phyloP scores from a whole-genome alignment of 2,113 vertebrate species.

The Oreotrochilus melanogaster region DNA sequence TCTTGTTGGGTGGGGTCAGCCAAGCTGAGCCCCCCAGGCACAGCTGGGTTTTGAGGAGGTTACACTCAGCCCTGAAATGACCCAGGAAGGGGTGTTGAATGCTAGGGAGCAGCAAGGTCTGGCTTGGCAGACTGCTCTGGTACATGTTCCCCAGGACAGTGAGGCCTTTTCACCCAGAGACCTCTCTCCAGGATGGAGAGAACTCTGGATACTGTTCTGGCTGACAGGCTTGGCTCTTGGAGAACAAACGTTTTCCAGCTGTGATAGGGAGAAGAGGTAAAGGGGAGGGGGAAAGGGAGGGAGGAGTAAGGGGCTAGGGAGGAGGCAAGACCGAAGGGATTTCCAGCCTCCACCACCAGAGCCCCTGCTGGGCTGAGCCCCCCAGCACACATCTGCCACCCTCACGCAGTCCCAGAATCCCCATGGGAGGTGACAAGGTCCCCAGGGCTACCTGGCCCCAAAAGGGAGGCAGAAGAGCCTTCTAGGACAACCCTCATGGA shows the following conservation, averaged over 20 bases:
- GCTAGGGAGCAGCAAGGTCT: not conserved
- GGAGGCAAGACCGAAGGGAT: not conserved
- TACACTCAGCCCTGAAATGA: not conserved
- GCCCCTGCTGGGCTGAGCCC: not conserved
- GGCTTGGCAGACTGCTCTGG: not conserved
- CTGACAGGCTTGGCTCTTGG: not conserved
- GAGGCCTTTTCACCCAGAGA: not conserved
- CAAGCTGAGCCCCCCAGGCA: not conserved
- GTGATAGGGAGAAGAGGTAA: not conserved
- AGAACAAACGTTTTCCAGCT: not conserved
- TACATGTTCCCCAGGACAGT: not conserved
- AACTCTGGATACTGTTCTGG: conserved; percentile 11
- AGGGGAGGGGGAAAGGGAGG: not conserved
- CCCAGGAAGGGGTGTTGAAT: not conserved
- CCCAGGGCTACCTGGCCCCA: not conserved
- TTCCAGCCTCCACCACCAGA: not conserved
- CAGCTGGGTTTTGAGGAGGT: not conserved
- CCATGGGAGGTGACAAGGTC: not conserved
- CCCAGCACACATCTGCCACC: not conserved
- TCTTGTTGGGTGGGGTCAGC: not conserved
- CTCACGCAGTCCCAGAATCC: not conserved
- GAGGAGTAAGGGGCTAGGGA: not conserved
- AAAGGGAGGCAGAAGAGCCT: not conserved
- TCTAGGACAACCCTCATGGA: not conserved
- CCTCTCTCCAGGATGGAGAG: not conserved